Base-by-base conservation (phyloP, 2,113 vertebrate genomes). In the Ranitomeya imitator region DNA sequence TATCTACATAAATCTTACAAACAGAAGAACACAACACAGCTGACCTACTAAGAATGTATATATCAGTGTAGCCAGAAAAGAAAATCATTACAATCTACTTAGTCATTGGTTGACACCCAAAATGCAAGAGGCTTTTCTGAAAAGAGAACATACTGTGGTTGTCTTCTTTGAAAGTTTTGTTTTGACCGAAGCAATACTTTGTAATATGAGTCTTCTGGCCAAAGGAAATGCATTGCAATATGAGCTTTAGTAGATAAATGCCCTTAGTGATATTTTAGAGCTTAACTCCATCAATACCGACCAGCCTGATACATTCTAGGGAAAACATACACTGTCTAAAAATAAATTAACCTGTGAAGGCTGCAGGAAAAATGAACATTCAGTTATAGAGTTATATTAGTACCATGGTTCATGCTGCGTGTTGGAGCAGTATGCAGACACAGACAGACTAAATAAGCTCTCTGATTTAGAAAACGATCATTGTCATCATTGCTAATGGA, bases 21-120 rank as follows among this genome's bases (percentile, higher is more conserved):
- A 86, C 88, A 76, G 92, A 89, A 90, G 71, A 89, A 76, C 89
- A 91, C 83, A 79, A 83, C 90, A 90, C 89, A 92, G 90, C 86
- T 78, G 60, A 67, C 91, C 90, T 90, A 90, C 93, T 91, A 91
- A 93, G 89, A 90, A 78, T 77, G 92, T 83, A 87, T 89, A 60
- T 90, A 90, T 90, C 65, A 78, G 76, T 80, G 82, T 90, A 86
- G 57, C 77, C 79, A 73, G 90, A 87, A 92, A 83, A 45, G 26
- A 69, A 93, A 87, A 89, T 89, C 85, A 90, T 91, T 89, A 89
- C 81, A 69, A 89, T 78, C 19, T 0, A 88, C 90, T 91, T 91
- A 92, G 89, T 92, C 83, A 86, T 65, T 90, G 86, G 26, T 0
- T 15, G 67, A 80, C 37, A 89, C 89, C 83, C 88, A 77, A 61